phyloP scores from a whole-genome alignment of 2,888 invertebrate genomes.

The Neoscelio sp. region DNA sequence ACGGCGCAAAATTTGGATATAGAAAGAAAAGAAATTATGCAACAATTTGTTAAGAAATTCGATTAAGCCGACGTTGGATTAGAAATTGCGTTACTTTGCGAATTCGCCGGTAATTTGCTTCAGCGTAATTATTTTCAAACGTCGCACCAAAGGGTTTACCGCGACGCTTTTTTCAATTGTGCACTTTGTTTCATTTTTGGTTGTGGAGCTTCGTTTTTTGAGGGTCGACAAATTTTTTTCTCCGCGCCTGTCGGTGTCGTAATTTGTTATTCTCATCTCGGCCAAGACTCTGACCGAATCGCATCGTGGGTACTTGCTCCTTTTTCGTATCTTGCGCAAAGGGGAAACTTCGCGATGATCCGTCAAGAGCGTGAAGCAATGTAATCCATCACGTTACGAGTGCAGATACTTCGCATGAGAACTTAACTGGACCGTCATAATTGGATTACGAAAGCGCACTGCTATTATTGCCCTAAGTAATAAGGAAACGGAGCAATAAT shows the following conservation, averaged over 20 bases:
- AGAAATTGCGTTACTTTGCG: no score
- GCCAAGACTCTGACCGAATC: constrained; percentile 51
- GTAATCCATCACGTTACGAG: constrained; percentile 81
- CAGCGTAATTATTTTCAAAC: constrained; percentile 27
- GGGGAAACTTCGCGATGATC: constrained; percentile 77
- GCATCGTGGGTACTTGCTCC: constrained; percentile 12
- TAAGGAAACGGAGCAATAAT: constrained; percentile 23
- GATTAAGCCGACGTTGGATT: no score
- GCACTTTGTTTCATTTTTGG: neutral
- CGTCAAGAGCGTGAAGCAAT: constrained; percentile 79
- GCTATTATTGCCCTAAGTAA: constrained; percentile 54
- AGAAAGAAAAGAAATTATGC: neutral
- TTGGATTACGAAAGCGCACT: constrained; percentile 58
- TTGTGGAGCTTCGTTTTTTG: constrained; percentile 6
- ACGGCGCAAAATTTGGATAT: neutral
- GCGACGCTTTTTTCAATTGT: constrained; percentile 6
- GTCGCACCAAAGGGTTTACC: constrained; percentile 34
- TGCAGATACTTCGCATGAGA: constrained; percentile 74
- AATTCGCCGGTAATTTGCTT: neutral
- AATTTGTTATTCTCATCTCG: constrained; percentile 49
- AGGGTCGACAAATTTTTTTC: constrained; percentile 27
- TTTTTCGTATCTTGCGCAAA: constrained; percentile 40
- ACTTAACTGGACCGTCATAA: constrained; percentile 59
- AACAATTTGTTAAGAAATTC: neutral
- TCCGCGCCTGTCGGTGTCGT: constrained; percentile 30